Evolutionary conservation across 2,113 vertebrate genomes (phyloP), one percentile per base, ranked within the genome.

Genomic region (Trogon melanurus): DNA sequence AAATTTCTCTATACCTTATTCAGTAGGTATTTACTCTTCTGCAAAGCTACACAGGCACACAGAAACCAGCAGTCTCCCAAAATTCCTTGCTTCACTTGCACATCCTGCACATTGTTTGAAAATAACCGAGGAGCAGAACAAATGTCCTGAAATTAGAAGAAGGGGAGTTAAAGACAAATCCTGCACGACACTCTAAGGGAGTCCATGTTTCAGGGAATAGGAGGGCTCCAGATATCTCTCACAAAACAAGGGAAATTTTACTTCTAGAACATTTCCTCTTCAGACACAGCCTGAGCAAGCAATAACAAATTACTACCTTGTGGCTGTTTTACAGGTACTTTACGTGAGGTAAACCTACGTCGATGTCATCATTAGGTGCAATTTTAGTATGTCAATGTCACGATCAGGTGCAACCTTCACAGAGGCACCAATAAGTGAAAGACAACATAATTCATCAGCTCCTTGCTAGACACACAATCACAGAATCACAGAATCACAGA

Each of bases 11-110:
- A 8, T 97, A 99, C 99, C 99, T 99, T 99, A 95, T 99, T 96
- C 61, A 99, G 96, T 26, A 99, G 97, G 57, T 97, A 98, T 79
- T 95, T 98, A 85, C 97, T 99, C 94, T 98, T 99, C 89, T 99
- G 98, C 94, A 99, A 98, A 91, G 98, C 98, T 4, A 98, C 98
- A 38, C 99, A 99, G 38, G 99, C 99, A 80, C 99, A 99, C 34
- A 99, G 98, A 87, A 99, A 99, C 99, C 99, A 99, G 97, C 99
- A 99, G 67, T 99, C 99, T 82, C 99, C 99, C 96, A 99, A 95
- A 89, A 99, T 97, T 48, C 99, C 99, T 96, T 99, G 99, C 95
- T 99, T 99, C 41, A 99, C 98, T 84, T 99, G 98, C 60, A 97
- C 98, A 73, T 98, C 97, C 88, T 95, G 96, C 2, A 92, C 96